Evolutionary conservation across 2,113 vertebrate genomes (phyloP), one percentile per base, ranked within the genome.

Genomic region (Oreochromis aureus): DNA sequence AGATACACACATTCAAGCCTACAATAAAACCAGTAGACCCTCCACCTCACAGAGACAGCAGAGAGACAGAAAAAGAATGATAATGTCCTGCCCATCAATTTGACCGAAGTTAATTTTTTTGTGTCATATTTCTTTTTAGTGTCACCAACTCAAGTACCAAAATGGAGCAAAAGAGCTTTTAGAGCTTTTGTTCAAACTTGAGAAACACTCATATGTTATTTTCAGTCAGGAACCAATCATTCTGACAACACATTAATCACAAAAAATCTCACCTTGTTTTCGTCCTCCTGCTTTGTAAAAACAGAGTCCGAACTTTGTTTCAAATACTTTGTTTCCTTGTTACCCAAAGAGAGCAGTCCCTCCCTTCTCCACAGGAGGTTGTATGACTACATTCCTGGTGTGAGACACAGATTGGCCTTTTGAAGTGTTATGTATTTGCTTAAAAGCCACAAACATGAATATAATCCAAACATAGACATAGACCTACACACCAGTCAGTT

Each of bases 31-130:
- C 10, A 54, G 3, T 54, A 10, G 53, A 54, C 53, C 53, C 53
- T 54, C 53, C 53, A 22, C 0, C 10, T 0, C 48, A 51, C 0
- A 19, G 0, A 51, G 48, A 51, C 48, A 19, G 48, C 48, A 0
- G 51, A n/a, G 51, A 19, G 18, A 2, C 18, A 53, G 51, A 53
- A 53, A 19, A 19, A 5, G 4, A 53, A 53, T 3, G 51, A 53
- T 10, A 0, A 53, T 19, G 18, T 9, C 8, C 4, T 53, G 51
- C 2, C 51, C 51, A 53, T 53, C 8, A n/a, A 3, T n/a, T 53
- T 53, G 51, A 53, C 51, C 18, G 3, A 19, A n/a, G 18, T 53
- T 53, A n/a, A 0, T n/a, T 53, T 53, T n/a, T n/a, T 54, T n/a
- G 8, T n/a, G 4, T 53, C 48, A 2, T 53, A 19, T 53, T 53